A percentile compares a stretch with the other conserved stretches of the same genome.
Conservation (phyloP, 2,888 invertebrate species). For the Vanessa cardui region DNA sequence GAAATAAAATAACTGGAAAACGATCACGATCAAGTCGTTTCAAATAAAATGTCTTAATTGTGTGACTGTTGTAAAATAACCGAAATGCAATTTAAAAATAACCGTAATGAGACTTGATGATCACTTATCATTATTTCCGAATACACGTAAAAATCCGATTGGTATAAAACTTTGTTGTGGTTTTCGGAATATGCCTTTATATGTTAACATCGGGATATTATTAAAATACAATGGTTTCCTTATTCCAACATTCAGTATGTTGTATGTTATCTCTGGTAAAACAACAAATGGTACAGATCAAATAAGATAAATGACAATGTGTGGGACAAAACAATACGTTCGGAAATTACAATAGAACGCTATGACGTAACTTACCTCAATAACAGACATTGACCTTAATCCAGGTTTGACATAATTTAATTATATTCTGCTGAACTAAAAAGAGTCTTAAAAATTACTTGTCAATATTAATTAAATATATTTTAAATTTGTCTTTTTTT, state of each 20-base stretch:
- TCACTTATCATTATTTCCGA: background rate
- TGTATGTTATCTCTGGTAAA: too few species aligned
- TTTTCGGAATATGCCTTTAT: background rate
- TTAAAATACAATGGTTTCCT: too few species aligned
- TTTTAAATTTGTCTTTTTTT: too few species aligned
- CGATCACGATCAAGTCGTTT: background rate
- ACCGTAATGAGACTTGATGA: too few species aligned
- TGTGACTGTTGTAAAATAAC: background rate
- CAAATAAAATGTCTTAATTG: background rate
- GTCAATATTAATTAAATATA: too few species aligned
- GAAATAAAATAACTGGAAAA: constrained; percentile 1
- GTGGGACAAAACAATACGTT: constrained; percentile 26
- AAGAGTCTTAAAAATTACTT: constrained; percentile 1
- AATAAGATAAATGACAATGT: constrained; percentile 21
- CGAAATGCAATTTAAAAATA: too few species aligned
- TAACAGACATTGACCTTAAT: constrained; percentile 22
- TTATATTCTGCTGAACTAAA: constrained; percentile 2
- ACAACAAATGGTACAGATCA: background rate
- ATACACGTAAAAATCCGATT: background rate
- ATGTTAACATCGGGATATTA: too few species aligned
- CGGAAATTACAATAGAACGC: constrained; percentile 18
- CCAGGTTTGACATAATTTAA: constrained; percentile 16
- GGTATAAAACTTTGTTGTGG: background rate
- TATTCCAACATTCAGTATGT: too few species aligned
- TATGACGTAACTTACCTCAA: constrained; percentile 24